A percentile compares a stretch with the other conserved stretches of the same genome.
phyloP scores from a whole-genome alignment of 2,888 invertebrate genomes.

The Cosmorhoe ocellata region DNA sequence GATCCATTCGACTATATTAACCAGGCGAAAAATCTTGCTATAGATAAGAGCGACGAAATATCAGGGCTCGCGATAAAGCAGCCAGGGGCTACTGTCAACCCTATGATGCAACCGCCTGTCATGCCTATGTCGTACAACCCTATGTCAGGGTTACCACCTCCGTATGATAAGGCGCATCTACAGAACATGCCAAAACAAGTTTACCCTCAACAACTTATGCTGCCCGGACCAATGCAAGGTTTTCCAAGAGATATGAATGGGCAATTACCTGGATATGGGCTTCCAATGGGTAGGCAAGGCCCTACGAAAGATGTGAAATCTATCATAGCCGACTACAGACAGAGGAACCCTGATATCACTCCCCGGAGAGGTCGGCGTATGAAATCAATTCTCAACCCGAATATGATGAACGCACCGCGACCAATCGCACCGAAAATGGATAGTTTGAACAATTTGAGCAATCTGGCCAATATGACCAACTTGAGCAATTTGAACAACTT shows the following conservation, averaged over 20 bases:
- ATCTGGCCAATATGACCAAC: constrained; percentile 31
- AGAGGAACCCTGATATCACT: constrained; percentile 88
- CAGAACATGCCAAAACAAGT: constrained; percentile 71
- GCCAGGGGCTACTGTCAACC: constrained; percentile 55
- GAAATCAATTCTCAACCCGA: constrained; percentile 78
- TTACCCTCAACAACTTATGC: constrained; percentile 68
- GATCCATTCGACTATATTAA: constrained; percentile 74
- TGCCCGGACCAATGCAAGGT: constrained; percentile 66
- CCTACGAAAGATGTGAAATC: constrained; percentile 92
- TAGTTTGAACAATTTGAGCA: constrained; percentile 44
- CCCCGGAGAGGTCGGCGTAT: constrained; percentile 86
- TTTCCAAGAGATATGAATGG: constrained; percentile 81
- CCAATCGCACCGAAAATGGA: constrained; percentile 73
- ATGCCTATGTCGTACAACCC: constrained; percentile 70
- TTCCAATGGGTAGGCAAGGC: constrained; percentile 86
- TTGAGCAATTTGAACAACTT: constrained; percentile 45
- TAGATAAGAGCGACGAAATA: constrained; percentile 76
- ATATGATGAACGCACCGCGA: constrained; percentile 70
- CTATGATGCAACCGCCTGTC: constrained; percentile 62
- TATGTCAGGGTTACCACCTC: constrained; percentile 70
- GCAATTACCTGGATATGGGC: constrained; percentile 79
- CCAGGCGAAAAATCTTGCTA: constrained; percentile 69
- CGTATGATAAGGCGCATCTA: constrained; percentile 74
- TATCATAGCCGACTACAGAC: constrained; percentile 90
- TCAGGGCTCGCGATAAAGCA: constrained; percentile 71